Conservation (phyloP, 1,140 invertebrate genomes). For the Drosophila carrolli region DNA sequence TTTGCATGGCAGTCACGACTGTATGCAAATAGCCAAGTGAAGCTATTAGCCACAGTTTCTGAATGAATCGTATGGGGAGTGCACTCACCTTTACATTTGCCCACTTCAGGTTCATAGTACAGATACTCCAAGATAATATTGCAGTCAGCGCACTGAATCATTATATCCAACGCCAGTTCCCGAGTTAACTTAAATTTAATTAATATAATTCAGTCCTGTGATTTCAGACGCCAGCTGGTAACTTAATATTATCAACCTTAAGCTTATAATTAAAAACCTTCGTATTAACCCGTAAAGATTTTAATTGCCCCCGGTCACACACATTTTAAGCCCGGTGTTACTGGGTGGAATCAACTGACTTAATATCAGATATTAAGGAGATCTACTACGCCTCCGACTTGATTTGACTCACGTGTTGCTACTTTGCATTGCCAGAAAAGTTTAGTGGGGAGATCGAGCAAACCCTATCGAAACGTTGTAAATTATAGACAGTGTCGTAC, state of each 20-base stretch:
- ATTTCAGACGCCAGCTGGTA: background rate
- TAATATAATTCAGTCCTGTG: background rate
- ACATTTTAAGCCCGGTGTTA: background rate
- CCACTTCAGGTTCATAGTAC: slow-evolving; percentile 15
- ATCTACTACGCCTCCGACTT: slow-evolving; percentile 3
- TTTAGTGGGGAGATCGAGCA: background rate
- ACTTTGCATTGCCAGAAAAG: slow-evolving; percentile 17
- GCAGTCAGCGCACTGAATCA: background rate
- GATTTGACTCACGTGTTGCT: slow-evolving; percentile 12
- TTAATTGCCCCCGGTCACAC: slow-evolving; percentile 13
- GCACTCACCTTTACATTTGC: slow-evolving; percentile 45
- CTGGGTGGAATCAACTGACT: slow-evolving; percentile 15
- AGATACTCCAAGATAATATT: slow-evolving; percentile 35
- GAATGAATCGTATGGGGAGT: slow-evolving; percentile 30
- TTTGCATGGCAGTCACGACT: slow-evolving; percentile 38
- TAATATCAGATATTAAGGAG: slow-evolving; percentile 17
- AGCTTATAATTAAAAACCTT: slow-evolving; percentile 24
- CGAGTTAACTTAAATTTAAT: slow-evolving; percentile 3
- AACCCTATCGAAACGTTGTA: slow-evolving; percentile 10
- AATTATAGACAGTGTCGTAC: slow-evolving; percentile 16
- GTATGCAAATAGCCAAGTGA: slow-evolving; percentile 15
- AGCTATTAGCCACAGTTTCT: slow-evolving; percentile 23
- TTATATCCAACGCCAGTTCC: background rate
- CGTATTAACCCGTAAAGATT: slow-evolving; percentile 9
- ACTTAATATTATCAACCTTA: slow-evolving; percentile 2